Percentiles rank a stretch among this genome's conserved stretches.
These are phyloP conservation scores for Ashinkailepas kermadecensis DNA, from an alignment of 2,888 invertebrate species.

Conservation along the genomic window DNA sequence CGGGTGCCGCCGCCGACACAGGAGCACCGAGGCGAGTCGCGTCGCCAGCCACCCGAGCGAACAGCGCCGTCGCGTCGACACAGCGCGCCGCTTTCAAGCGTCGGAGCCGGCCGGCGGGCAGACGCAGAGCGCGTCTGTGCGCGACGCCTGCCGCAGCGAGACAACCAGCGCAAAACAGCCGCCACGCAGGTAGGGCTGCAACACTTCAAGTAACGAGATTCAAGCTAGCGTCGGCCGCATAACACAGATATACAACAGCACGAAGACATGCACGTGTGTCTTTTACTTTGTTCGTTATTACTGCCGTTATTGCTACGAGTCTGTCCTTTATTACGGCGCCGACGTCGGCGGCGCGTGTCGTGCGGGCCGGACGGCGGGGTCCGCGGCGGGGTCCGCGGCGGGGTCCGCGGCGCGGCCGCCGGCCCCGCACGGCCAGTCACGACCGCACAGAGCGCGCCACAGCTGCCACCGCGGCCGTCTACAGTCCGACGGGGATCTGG, in stretches of 20 bases:
- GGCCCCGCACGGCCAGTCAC: not conserved
- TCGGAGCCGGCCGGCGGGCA: too few species aligned
- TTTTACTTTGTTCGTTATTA: conserved; percentile 14
- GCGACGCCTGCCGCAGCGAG: too few species aligned
- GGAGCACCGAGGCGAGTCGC: too few species aligned
- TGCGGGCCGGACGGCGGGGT: not conserved
- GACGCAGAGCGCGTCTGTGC: too few species aligned
- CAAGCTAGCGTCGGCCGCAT: not conserved
- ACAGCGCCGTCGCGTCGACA: too few species aligned
- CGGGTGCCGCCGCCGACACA: too few species aligned
- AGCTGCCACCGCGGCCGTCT: conserved; percentile 26
- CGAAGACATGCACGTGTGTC: not conserved
- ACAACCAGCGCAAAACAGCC: not conserved
- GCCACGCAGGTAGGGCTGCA: not conserved
- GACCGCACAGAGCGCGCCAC: conserved; percentile 23
- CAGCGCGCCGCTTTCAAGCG: too few species aligned
- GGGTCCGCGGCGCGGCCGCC: not conserved
- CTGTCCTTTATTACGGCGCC: not conserved
- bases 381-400: too few species aligned
- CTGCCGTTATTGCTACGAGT: conserved; percentile 16
- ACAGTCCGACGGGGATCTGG: conserved; percentile 32
- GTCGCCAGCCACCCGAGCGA: too few species aligned
- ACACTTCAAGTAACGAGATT: conserved; percentile 9
- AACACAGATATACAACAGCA: conserved; percentile 22
- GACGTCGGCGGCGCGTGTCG: not conserved